A percentile compares a stretch with the other conserved stretches of the same genome.
phyloP scores from a whole-genome alignment of 2,797 vertebrate species.

The Siniperca obscura region DNA sequence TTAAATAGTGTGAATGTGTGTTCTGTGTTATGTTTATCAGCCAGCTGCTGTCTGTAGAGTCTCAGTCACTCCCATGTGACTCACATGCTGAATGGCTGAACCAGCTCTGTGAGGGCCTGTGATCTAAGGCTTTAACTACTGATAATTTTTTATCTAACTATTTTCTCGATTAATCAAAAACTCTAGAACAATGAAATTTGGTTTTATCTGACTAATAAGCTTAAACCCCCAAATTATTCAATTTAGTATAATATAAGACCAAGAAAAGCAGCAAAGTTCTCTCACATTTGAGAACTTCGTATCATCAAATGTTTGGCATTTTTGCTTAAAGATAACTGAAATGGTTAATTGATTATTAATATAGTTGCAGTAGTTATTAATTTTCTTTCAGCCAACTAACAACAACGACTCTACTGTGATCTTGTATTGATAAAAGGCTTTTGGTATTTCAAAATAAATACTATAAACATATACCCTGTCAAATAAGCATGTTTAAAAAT shows the following conservation, averaged over 20 bases:
- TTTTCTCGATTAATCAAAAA: background rate
- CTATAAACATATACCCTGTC: background rate
- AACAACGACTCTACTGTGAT: background rate
- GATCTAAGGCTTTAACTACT: background rate
- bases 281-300: background rate
- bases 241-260: background rate
- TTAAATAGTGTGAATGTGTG: constrained; percentile 8
- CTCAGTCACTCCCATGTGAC: background rate
- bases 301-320: background rate
- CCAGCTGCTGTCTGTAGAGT: constrained; percentile 1
- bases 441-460: background rate
- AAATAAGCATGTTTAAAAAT: background rate
- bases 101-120: background rate
- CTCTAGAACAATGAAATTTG: background rate
- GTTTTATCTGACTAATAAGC: background rate
- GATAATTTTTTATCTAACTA: background rate
- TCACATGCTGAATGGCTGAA: background rate
- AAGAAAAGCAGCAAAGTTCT: no score
- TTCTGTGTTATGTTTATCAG: constrained; percentile 17
- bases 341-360: background rate
- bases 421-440: background rate
- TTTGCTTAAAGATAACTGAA: background rate
- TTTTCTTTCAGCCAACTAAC: background rate
- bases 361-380: background rate
- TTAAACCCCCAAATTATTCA: background rate